Evolutionary conservation across 92 coral and sea anemone species (phyloP).

Genomic region (Heliopora coerulea): DNA sequence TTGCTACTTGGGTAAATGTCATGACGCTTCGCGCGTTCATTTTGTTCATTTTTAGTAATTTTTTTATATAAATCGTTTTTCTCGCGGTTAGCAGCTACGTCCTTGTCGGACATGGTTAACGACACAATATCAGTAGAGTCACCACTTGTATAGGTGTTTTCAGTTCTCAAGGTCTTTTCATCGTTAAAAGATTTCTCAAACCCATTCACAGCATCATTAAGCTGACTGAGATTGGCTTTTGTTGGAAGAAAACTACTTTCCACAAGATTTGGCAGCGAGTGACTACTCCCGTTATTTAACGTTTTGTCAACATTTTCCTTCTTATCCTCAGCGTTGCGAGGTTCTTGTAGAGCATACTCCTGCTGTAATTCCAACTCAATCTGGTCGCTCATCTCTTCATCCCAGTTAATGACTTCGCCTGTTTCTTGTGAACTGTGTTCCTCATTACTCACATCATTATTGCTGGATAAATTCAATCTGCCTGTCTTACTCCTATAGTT

Average conservation of each 20-base stretch:
- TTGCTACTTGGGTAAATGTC: neutral
- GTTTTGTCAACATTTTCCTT: too few relatives aligned
- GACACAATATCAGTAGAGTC: neutral
- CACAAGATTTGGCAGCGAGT: neutral
- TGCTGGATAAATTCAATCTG: neutral
- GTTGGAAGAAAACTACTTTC: neutral
- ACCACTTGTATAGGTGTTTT: neutral
- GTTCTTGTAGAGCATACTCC: neutral
- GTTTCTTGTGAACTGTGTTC: neutral
- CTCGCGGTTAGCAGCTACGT: neutral
- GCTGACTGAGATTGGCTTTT: too few relatives aligned
- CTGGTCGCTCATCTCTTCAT: neutral
- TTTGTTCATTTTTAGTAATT: slow-evolving; percentile 18
- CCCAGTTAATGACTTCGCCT: neutral
- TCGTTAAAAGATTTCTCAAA: neutral
- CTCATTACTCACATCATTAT: neutral
- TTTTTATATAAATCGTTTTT: neutral
- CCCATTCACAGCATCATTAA: neutral
- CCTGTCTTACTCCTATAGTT: neutral
- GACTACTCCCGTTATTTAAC: neutral
- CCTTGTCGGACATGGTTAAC: slow-evolving; percentile 12
- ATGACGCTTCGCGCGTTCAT: neutral
- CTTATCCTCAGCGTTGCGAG: neutral
- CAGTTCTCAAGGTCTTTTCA: neutral
- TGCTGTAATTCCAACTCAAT: neutral